These are phyloP conservation scores for Crypturellus tataupa DNA, from an alignment of 2,797 vertebrate genomes.

Conservation along the genomic window DNA sequence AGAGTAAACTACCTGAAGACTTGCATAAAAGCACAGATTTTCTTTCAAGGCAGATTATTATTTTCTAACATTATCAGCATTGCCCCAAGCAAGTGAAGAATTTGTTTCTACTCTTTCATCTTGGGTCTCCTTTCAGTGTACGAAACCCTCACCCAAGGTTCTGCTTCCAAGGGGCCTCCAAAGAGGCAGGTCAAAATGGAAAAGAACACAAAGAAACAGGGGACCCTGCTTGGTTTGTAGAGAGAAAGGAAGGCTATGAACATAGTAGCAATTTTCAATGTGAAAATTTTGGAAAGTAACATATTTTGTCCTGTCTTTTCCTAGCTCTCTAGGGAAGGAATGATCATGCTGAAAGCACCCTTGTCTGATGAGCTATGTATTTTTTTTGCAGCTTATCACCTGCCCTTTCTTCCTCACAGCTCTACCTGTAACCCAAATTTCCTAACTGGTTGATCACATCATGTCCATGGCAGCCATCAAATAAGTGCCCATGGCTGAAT, in stretches of 20 bases:
- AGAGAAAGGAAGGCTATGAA: background rate
- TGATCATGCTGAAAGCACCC: background rate
- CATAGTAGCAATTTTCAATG: fast-evolving
- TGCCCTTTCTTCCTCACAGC: background rate
- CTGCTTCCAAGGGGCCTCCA: background rate
- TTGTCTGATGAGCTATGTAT: fast-evolving
- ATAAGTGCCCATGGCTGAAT: background rate
- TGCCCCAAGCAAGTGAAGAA: too few species aligned
- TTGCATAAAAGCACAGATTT: background rate
- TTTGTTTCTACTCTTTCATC: background rate
- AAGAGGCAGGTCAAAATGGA: background rate
- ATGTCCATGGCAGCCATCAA: background rate
- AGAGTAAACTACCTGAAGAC: background rate
- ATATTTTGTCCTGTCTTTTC: fast-evolving
- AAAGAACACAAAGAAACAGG: background rate
- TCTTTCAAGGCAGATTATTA: background rate
- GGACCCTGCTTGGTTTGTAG: background rate
- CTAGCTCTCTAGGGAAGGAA: fast-evolving
- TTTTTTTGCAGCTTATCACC: background rate
- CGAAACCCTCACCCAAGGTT: fast-evolving
- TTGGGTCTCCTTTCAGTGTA: background rate
- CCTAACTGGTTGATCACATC: background rate
- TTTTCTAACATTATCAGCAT: background rate
- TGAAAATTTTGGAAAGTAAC: background rate
- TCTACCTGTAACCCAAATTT: background rate